Base-by-base conservation (phyloP, 2,888 invertebrate species). In the Subacronicta megacephala region DNA sequence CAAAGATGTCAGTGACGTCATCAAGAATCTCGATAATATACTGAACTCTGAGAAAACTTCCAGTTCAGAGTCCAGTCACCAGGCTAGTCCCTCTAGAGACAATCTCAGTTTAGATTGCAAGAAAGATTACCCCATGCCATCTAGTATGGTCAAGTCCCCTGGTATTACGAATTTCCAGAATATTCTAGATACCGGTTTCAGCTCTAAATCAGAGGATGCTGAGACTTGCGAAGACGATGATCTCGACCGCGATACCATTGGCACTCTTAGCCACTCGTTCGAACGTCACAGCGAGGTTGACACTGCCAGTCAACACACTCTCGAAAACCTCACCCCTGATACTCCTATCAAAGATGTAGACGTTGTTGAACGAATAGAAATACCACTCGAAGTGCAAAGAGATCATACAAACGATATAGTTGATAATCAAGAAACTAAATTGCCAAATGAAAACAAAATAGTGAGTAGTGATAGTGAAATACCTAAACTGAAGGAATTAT, bases 1-100 rank as follows among this genome's bases (percentile, higher is more conserved):
- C 70, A 92, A 89, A 69, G 95, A 95, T 67, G 95, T 96, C 55
- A 95, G 95, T 53, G 95, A 96, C 75, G 96, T 95, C 10, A 95
- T 96, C 33, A 95, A 95, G 81, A 95, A 95, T 84, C 91, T 96
- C 72, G 95, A 96, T 85, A 95, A 95, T 74, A 95, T 95, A 56
- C 85, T 96, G 41, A 96, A 95, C 55, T 93, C 95, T 0, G 95
- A 96, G 78, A 95, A 95, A 75, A 95, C 95, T 1, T 95, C 95
- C 5, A 95, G 95, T 78, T 95, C 95, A 0, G 95, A 95, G 72
- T 95, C 95, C 7, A 95, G 95, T 65, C 94, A 95, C 62, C 95
- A 95, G 62, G 94, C 94, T 26, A 95, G 95, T 71, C 95, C 95
- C 3, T 93, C 92, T 10, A 88, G 94, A 58, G 95, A 95, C 68